Conservation (phyloP, 2,113 vertebrate species). For the Calonectris borealis region DNA sequence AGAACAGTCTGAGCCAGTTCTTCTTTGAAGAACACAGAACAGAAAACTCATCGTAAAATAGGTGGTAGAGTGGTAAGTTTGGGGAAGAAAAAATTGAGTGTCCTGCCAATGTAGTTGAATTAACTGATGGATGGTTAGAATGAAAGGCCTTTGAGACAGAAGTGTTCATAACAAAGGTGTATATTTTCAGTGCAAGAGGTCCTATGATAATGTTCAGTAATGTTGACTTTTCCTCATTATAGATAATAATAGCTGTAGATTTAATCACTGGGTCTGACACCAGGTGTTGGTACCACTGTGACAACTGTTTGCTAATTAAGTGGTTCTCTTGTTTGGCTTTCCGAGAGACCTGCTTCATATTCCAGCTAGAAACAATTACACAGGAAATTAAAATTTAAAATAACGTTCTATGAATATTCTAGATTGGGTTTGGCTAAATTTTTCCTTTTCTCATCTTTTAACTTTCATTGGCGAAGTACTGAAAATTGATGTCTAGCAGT, state of each 20-base stretch:
- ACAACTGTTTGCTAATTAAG: not conserved
- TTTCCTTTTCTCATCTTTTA: not conserved
- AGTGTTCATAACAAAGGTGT: not conserved
- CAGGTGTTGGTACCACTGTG: not conserved
- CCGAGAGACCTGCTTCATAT: not conserved
- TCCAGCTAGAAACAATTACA: not conserved
- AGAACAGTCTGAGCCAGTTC: not conserved
- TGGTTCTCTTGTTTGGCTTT: not conserved
- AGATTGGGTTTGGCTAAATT: not conserved
- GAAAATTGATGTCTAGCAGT: not conserved
- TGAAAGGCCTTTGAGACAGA: not conserved
- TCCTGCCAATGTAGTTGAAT: not conserved
- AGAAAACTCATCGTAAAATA: not conserved
- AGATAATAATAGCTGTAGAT: not conserved
- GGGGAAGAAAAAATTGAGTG: not conserved
- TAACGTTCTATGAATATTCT: not conserved
- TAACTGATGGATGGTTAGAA: not conserved
- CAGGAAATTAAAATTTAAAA: not conserved
- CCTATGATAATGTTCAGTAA: not conserved
- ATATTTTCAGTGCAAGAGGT: not conserved
- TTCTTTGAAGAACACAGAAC: not conserved
- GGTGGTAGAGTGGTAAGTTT: not conserved
- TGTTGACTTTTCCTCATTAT: not conserved
- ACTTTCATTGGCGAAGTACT: accelerated
- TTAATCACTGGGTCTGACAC: not conserved